Evolutionary conservation across 2,113 vertebrate genomes (phyloP).

Genomic region (Petaurus breviceps): DNA sequence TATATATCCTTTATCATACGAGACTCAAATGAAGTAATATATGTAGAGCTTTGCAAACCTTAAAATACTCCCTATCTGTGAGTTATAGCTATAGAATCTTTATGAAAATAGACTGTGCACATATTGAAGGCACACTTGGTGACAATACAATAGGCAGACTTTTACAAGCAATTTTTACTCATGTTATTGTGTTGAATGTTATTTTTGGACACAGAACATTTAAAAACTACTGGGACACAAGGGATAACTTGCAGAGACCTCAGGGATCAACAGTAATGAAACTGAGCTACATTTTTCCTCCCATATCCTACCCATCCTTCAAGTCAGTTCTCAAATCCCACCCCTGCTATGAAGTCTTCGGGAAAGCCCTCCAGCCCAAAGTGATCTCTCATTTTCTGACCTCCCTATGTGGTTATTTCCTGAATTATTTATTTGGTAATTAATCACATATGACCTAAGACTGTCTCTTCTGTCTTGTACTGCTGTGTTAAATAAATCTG

Average conservation of each 20-base stretch:
- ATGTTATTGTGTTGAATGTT: conserved; percentile 20
- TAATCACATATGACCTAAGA: background rate
- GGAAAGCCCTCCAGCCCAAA: background rate
- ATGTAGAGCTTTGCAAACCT: background rate
- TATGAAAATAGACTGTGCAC: background rate
- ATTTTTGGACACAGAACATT: background rate
- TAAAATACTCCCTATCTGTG: background rate
- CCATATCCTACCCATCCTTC: conserved; percentile 28
- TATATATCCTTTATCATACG: background rate
- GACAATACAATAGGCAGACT: background rate
- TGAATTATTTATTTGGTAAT: conserved; percentile 22
- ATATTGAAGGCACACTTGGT: background rate
- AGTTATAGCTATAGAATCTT: background rate
- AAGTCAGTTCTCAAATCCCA: background rate
- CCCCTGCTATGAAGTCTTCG: background rate
- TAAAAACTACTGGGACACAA: background rate
- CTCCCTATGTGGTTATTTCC: background rate
- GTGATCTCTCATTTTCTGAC: background rate
- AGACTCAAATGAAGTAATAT: background rate
- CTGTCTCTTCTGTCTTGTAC: background rate
- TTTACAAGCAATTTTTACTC: background rate
- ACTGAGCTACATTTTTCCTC: conserved; percentile 8
- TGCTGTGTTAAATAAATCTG: background rate
- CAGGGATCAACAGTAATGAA: conserved; percentile 5
- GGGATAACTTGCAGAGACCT: conserved; percentile 16